phyloP scores from a whole-genome alignment of 2,797 vertebrate species.

The Selene dorsalis region DNA sequence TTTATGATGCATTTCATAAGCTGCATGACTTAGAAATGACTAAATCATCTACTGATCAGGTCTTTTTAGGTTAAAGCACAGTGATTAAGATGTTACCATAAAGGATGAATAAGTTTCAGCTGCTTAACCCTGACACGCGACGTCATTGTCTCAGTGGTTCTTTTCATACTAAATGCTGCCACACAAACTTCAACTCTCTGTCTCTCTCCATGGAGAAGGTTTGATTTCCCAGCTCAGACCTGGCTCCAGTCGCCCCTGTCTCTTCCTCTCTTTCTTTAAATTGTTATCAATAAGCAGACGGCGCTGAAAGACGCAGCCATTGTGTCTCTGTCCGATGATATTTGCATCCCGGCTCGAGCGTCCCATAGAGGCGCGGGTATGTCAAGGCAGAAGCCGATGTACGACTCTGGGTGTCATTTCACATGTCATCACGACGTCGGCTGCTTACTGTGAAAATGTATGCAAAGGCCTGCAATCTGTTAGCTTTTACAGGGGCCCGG shows the following conservation, averaged over 20 bases:
- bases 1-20: too few species aligned
- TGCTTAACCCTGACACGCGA: neutral
- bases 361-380: constrained; percentile 28
- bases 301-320: constrained; percentile 74
- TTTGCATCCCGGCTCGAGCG: constrained; percentile 44
- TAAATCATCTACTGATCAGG: too few species aligned
- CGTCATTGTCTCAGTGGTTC: constrained; percentile 15
- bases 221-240: constrained; percentile 45
- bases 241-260: constrained; percentile 52
- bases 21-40: too few species aligned
- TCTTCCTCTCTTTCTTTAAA: constrained; percentile 56
- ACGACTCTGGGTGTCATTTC: constrained; percentile 50
- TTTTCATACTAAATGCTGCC: constrained; percentile 44
- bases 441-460: constrained; percentile 53
- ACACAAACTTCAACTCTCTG: constrained; percentile 42
- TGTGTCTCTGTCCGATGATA: constrained; percentile 67
- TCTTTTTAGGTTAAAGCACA: too few species aligned
- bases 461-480: constrained; percentile 63
- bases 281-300: constrained; percentile 73
- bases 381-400: constrained; percentile 50
- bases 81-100: neutral
- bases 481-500: constrained; percentile 43
- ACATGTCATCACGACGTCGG: constrained; percentile 63
- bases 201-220: constrained; percentile 39
- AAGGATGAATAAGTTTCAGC: neutral